Evolutionary conservation across 2,797 vertebrate genomes (phyloP), one percentile per base, ranked within the genome.

Genomic region (Limosa lapponica): DNA sequence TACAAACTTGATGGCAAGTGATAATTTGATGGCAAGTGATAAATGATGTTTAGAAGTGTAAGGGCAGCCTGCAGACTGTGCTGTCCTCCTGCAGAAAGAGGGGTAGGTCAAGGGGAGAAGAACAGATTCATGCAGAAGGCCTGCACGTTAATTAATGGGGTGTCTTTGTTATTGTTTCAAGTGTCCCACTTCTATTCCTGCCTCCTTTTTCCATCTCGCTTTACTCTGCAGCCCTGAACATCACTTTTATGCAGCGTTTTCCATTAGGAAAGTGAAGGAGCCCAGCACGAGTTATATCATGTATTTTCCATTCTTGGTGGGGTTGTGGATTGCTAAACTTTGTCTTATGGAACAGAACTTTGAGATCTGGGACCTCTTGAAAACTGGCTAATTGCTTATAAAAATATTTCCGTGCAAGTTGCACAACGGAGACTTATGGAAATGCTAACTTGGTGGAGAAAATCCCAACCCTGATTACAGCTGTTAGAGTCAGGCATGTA

Each of bases 71-170:
- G 15, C 3, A 67, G 61, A 2, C 44, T 13, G 52, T 4, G 36
- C 65, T 62, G 13, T 46, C 48, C 72, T 73, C 62, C 54, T 69
- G 16, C 58, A 30, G 54, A 49, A 46, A 4, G 24, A 44, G 17
- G 36, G 16, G 2, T 11, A 7, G 13, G 11, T 43, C 11, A 9
- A 10, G 44, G 37, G n/a, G 37, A 16, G 59, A 6, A 48, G 46
- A 46, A 36, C 4, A 49, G 23, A 19, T 39, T 2, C 2, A 0
- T 2, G 17, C 1, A 0, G 34, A 49, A 57, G 36, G 30, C 20
- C 36, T 30, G 39, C 20, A 9, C 1, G 1, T 32, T 28, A 58
- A 1, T 69, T 65, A 10, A 19, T 7, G 16, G 39, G 39, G 5
- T 11, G 17, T 4, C n/a, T 44, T 43, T 44, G 3, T 34, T 57